Percentiles rank a stretch among this genome's conserved stretches.
These are phyloP conservation scores for Acropternis orthonyx DNA, from an alignment of 2,797 vertebrate species.

Conservation along the genomic window DNA sequence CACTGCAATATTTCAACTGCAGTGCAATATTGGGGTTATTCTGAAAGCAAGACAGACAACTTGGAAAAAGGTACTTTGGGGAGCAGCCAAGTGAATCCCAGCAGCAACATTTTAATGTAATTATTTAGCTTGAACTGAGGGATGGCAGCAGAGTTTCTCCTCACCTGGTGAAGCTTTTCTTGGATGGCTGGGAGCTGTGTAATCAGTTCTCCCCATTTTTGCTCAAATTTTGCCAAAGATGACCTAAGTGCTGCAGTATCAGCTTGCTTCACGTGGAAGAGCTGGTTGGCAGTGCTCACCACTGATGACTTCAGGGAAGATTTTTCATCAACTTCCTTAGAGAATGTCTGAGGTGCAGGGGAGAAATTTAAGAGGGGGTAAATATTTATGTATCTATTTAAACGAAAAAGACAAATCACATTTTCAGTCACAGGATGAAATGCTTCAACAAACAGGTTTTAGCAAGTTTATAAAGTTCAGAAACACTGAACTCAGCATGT, in stretches of 20 bases:
- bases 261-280: constrained; percentile 77
- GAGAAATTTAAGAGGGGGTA: background rate
- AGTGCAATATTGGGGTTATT: constrained; percentile 17
- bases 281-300: constrained; percentile 79
- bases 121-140: background rate
- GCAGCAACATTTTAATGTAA: constrained; percentile 10
- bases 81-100: background rate
- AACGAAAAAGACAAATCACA: background rate
- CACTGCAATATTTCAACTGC: constrained; percentile 56
- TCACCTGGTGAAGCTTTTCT: constrained; percentile 85
- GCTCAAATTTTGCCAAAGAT: constrained; percentile 80
- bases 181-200: constrained; percentile 77
- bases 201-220: constrained; percentile 83
- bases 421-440: background rate
- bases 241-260: constrained; percentile 76
- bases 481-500: background rate
- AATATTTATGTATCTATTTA: background rate
- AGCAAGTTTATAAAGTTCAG: background rate
- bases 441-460: background rate
- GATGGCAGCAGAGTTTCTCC: background rate
- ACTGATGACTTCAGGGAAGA: constrained; percentile 81
- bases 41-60: constrained; percentile 29
- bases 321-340: constrained; percentile 82
- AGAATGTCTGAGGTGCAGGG: constrained; percentile 75
- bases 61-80: background rate